A percentile compares a stretch with the other conserved stretches of the same genome.
Conservation (phyloP, 2,113 vertebrate genomes). For the Sylvicapra grimmia region DNA sequence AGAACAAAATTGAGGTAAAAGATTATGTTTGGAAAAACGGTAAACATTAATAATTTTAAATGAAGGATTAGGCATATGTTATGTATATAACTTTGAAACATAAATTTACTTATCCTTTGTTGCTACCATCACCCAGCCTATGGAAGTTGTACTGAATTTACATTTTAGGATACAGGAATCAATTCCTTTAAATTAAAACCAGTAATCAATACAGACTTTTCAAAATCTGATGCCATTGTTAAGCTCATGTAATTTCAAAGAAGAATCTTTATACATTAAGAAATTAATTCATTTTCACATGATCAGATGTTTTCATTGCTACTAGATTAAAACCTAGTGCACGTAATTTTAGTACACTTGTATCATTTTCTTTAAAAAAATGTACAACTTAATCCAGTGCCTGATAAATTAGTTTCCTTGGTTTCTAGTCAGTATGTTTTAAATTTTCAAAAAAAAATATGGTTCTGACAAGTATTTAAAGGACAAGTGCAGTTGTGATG, state of each 20-base stretch:
- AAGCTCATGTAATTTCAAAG: not conserved
- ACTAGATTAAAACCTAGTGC: not conserved
- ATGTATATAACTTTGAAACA: not conserved
- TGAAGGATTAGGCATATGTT: not conserved
- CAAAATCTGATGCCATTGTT: not conserved
- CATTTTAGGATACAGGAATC: not conserved
- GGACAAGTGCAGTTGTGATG: not conserved
- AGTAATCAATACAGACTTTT: not conserved
- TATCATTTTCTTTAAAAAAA: not conserved
- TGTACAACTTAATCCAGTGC: not conserved
- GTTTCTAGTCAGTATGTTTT: not conserved
- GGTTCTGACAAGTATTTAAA: not conserved
- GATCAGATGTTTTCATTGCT: not conserved
- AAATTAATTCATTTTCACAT: not conserved
- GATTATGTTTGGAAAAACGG: not conserved
- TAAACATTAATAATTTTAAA: not conserved
- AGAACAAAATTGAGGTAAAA: not conserved
- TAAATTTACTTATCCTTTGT: not conserved
- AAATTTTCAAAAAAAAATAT: slow-evolving; percentile 23
- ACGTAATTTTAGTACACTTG: not conserved
- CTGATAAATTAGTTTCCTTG: not conserved
- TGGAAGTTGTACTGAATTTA: not conserved
- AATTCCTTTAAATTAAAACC: not conserved
- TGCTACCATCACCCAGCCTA: not conserved
- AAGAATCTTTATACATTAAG: not conserved